Evolutionary conservation across 2,888 invertebrate genomes (phyloP), one percentile per base, ranked within the genome.

Genomic region (Oconnorella tubifera): DNA sequence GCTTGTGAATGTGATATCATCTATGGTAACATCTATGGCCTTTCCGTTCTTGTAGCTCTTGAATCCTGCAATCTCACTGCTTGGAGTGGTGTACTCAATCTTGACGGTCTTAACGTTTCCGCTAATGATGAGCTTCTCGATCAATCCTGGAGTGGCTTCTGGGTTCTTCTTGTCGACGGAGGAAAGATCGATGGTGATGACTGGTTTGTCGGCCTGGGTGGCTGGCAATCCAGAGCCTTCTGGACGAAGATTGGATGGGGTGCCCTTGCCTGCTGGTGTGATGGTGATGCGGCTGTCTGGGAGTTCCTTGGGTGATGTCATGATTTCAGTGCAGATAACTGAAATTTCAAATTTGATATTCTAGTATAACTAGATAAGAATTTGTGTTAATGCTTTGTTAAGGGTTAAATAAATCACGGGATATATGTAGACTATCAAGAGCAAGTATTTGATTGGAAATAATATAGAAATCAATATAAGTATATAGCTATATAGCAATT

Each of bases 61-160:
- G 48, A 33, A 59, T 10, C 25, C 23, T 1, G 25, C 59, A 6
- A 27, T 4, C n/a, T 40, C 27, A 25, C 25, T 10, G 23, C 10
- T n/a, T n/a, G n/a, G n/a, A n/a, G n/a, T n/a, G n/a, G n/a, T n/a
- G n/a, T n/a, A 19, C 25, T 51, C 25, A 23, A 51, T 23, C 14
- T 25, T 51, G 50, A 60, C 48, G 10, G 29, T 48, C 50, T 60
- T 60, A 10, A 60, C 50, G 48, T 60, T 60, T 27, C 60, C 60
- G 60, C 19, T n/a, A 50, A 60, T 14, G 28, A 6, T 31, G 49
- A 60, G 4, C 27, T 29, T 27, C 19, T 60, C 60, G 27, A 60
- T 14, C 50, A 60, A 51, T 1, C 49, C 31, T 50, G 59, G 33
- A n/a, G 29, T 23, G 0, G 14, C 32, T 29, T 25, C 29, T 19